Evolutionary conservation across 2,797 vertebrate species (phyloP).

Genomic region (Channa striata): DNA sequence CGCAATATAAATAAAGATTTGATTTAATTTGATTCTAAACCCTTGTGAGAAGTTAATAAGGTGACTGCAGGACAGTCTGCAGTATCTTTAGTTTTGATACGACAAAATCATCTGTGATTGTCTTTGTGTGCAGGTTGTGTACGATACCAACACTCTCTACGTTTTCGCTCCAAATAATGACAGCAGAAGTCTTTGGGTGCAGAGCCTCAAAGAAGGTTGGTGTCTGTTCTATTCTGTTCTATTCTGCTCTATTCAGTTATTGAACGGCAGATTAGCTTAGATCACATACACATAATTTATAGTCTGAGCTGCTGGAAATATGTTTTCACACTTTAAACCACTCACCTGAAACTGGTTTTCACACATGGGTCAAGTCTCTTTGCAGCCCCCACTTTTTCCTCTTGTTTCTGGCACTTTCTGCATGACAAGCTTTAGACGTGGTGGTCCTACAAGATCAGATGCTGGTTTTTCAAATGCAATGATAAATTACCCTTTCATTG

Average conservation of each 20-base stretch:
- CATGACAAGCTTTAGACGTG: rapidly evolving
- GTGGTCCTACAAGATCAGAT: background rate
- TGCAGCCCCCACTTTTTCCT: constrained; percentile 39
- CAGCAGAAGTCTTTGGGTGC: constrained; percentile 91
- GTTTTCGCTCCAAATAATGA: constrained; percentile 90
- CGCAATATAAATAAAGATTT: no score
- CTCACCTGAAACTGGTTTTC: constrained; percentile 20
- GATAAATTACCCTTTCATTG: no score
- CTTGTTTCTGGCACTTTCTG: background rate
- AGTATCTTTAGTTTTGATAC: no score
- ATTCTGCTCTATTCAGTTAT: no score
- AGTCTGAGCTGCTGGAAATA: background rate
- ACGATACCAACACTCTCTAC: constrained; percentile 90
- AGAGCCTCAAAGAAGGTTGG: constrained; percentile 93
- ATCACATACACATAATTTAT: background rate
- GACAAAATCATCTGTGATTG: background rate
- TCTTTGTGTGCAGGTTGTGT: constrained; percentile 86
- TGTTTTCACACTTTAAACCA: constrained; percentile 47
- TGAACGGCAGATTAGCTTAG: no score
- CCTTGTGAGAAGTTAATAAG: no score
- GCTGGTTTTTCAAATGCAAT: no score
- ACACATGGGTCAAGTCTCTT: background rate
- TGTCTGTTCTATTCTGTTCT: background rate
- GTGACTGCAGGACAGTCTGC: no score
- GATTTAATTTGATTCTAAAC: no score